A percentile compares a stretch with the other conserved stretches of the same genome.
Conservation (phyloP, 2,797 vertebrate genomes). For the Micromesistius poutassou region DNA sequence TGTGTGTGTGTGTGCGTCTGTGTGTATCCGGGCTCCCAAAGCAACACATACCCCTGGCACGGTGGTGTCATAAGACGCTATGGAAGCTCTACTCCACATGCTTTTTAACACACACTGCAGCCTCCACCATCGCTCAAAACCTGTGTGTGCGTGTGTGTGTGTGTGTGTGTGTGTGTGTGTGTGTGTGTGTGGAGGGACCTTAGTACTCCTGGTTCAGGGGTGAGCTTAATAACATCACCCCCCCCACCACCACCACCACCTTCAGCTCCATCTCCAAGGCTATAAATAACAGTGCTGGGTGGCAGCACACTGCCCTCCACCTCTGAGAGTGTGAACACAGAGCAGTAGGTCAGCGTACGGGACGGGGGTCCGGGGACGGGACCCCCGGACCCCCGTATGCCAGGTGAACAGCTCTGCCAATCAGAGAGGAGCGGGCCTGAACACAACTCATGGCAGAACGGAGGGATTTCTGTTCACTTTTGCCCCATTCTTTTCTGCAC, state of each 20-base stretch:
- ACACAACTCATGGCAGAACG: not conserved
- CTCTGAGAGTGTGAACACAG: not conserved
- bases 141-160: not conserved
- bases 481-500: not conserved
- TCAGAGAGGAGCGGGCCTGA: slow-evolving; percentile 22
- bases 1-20: not conserved
- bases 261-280: not conserved
- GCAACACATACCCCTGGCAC: slow-evolving; percentile 69
- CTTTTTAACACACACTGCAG: slow-evolving; percentile 36
- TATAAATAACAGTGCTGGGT: not conserved
- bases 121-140: slow-evolving; percentile 31
- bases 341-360: not conserved
- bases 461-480: too few relatives aligned
- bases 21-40: slow-evolving; percentile 42
- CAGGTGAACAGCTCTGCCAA: slow-evolving; percentile 61
- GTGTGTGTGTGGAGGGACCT: not conserved
- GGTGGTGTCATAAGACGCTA: slow-evolving; percentile 67
- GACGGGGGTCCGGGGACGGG: slow-evolving; percentile 51
- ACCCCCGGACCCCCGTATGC: slow-evolving; percentile 64
- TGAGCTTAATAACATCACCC: not conserved
- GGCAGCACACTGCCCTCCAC: not conserved
- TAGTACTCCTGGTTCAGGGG: not conserved
- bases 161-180: not conserved
- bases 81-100: slow-evolving; percentile 45
- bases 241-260: not conserved